Evolutionary conservation across 2,113 vertebrate species (phyloP).

Genomic region (Tyrannus savana): DNA sequence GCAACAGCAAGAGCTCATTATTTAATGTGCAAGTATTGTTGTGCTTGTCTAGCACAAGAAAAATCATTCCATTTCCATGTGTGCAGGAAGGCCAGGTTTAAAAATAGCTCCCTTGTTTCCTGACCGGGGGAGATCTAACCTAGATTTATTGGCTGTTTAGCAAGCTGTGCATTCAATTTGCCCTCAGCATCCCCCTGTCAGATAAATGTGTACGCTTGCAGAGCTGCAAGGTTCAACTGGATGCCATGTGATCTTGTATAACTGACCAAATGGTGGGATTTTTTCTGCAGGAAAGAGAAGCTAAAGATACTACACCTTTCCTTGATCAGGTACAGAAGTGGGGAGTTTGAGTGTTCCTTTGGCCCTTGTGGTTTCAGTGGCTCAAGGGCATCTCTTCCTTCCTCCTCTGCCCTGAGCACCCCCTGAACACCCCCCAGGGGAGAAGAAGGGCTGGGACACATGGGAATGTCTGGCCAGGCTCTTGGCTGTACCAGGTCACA

Average conservation of each 20-base stretch:
- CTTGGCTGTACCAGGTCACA: background rate
- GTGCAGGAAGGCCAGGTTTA: slow-evolving; percentile 9
- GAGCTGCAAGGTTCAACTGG: background rate
- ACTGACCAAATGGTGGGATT: background rate
- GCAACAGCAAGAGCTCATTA: background rate
- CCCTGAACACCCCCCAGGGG: no score
- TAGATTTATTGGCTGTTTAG: background rate
- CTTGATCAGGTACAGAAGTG: background rate
- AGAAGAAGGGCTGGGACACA: background rate
- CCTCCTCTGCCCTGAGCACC: background rate
- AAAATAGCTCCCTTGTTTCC: slow-evolving; percentile 26
- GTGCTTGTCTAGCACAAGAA: background rate
- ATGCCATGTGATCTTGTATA: background rate
- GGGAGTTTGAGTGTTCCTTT: background rate
- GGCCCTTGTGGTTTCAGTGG: background rate
- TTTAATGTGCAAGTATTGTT: background rate
- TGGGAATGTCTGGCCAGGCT: no score
- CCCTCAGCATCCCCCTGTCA: background rate
- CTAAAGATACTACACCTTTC: background rate
- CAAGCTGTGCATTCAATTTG: background rate
- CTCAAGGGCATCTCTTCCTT: background rate
- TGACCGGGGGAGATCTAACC: background rate
- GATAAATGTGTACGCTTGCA: background rate
- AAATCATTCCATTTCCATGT: background rate
- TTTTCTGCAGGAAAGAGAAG: background rate